phyloP scores from a whole-genome alignment of 2,113 vertebrate genomes.

The Colistium nudipinnis region DNA sequence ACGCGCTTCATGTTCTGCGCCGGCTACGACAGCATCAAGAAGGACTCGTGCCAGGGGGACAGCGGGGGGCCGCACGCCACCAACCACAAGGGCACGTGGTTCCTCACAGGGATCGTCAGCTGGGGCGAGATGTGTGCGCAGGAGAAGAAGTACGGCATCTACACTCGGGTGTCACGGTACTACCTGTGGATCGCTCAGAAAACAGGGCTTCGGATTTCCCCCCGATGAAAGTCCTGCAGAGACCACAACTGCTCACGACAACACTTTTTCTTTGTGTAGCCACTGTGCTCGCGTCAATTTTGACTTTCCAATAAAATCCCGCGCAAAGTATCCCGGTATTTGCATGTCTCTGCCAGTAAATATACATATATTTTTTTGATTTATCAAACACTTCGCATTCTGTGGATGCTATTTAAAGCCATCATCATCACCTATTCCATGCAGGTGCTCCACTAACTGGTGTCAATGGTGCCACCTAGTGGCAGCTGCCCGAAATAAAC shows the following conservation, averaged over 20 bases:
- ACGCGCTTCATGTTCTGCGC: slow-evolving; percentile 94
- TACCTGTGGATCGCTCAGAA: slow-evolving; percentile 85
- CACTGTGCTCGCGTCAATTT: not conserved
- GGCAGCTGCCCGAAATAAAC: no score
- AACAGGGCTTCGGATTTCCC: slow-evolving; percentile 55
- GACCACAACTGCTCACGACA: not conserved
- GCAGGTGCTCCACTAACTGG: no score
- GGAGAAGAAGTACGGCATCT: slow-evolving; percentile 91
- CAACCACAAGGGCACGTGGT: slow-evolving; percentile 85
- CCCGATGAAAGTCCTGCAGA: slow-evolving; percentile 6
- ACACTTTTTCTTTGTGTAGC: not conserved
- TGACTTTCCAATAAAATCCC: slow-evolving; percentile 29
- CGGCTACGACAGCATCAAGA: slow-evolving; percentile 71
- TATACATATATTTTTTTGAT: no score
- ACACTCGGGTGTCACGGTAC: slow-evolving; percentile 89
- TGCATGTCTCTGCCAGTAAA: not conserved
- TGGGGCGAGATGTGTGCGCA: slow-evolving; percentile 94
- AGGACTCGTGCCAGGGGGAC: slow-evolving; percentile 92
- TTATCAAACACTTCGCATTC: no score
- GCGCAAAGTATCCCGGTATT: not conserved
- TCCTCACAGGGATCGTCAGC: slow-evolving; percentile 94
- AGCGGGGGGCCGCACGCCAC: slow-evolving; percentile 91
- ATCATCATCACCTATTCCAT: no score
- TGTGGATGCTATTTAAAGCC: no score
- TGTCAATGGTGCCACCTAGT: no score